Evolutionary conservation across 1,140 invertebrate species (phyloP).

Genomic region (Drosophila rufa): DNA sequence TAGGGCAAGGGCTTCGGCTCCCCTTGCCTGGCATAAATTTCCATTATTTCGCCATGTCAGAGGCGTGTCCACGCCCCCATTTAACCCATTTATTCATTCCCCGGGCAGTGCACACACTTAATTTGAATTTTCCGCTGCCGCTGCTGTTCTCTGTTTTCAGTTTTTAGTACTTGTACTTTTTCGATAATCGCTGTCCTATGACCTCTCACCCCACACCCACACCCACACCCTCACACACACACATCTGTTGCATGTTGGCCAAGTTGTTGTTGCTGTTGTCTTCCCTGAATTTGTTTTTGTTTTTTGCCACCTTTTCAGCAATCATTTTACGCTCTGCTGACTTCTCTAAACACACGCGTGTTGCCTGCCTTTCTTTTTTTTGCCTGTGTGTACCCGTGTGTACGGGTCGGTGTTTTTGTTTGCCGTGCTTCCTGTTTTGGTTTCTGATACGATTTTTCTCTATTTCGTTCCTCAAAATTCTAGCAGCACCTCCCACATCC

Average conservation of each 20-base stretch:
- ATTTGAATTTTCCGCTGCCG: constrained; percentile 41
- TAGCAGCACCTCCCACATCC: constrained; percentile 41
- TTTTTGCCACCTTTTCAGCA: constrained; percentile 25
- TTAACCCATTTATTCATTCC: constrained; percentile 34
- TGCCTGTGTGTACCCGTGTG: constrained; percentile 11
- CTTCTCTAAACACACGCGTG: constrained; percentile 38
- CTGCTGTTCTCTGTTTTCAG: constrained; percentile 24
- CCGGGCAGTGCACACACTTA: constrained; percentile 19
- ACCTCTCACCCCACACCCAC: constrained; percentile 4
- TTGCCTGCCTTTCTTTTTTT: background rate
- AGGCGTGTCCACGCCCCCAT: constrained; percentile 29
- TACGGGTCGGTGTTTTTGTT: constrained; percentile 28
- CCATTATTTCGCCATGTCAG: constrained; percentile 48
- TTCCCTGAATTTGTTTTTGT: constrained; percentile 15
- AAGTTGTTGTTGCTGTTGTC: constrained; percentile 55
- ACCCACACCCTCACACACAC: background rate
- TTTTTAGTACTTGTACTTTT: constrained; percentile 33
- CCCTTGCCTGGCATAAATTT: constrained; percentile 55
- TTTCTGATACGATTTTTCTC: constrained; percentile 16
- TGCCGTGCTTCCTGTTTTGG: constrained; percentile 29
- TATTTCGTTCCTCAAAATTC: constrained; percentile 14
- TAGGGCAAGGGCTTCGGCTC: constrained; percentile 19
- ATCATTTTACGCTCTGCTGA: constrained; percentile 28
- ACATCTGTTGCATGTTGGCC: constrained; percentile 71
- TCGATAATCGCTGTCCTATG: constrained; percentile 23